These are phyloP conservation scores for Podiceps cristatus DNA, from an alignment of 2,113 vertebrate species.

Conservation along the genomic window DNA sequence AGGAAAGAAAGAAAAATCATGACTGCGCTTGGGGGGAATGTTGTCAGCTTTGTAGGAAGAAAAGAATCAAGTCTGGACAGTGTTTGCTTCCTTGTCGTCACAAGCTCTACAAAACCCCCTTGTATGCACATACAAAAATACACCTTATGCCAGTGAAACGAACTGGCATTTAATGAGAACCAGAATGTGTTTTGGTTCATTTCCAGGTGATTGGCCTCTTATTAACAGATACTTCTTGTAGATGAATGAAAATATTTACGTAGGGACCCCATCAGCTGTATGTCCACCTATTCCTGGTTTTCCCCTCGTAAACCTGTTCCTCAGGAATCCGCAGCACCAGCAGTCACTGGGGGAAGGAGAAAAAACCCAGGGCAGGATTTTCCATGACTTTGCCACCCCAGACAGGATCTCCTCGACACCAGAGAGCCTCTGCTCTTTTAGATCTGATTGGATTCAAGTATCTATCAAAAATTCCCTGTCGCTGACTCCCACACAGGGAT, in stretches of 20 bases:
- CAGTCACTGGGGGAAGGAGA: background rate
- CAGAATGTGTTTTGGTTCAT: background rate
- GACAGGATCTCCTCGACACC: background rate
- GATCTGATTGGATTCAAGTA: background rate
- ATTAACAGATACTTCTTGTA: constrained; percentile 9
- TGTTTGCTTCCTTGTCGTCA: constrained; percentile 39
- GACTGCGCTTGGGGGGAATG: constrained; percentile 18
- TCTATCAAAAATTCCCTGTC: background rate
- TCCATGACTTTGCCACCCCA: background rate
- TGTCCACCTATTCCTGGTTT: background rate
- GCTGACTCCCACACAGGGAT: background rate
- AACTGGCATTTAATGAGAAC: background rate
- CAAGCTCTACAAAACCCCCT: background rate
- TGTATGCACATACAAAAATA: background rate
- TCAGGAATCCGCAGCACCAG: background rate
- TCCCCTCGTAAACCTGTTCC: constrained; percentile 33
- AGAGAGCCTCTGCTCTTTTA: background rate
- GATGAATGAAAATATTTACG: constrained; percentile 35
- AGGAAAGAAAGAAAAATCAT: background rate
- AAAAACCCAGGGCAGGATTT: background rate
- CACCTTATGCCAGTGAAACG: background rate
- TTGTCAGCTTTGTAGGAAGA: background rate
- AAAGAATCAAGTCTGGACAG: constrained; percentile 39
- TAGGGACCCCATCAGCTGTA: background rate
- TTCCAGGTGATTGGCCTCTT: constrained; percentile 37